Conservation (phyloP, 2,113 vertebrate genomes). For the Hepsetus odoe region DNA sequence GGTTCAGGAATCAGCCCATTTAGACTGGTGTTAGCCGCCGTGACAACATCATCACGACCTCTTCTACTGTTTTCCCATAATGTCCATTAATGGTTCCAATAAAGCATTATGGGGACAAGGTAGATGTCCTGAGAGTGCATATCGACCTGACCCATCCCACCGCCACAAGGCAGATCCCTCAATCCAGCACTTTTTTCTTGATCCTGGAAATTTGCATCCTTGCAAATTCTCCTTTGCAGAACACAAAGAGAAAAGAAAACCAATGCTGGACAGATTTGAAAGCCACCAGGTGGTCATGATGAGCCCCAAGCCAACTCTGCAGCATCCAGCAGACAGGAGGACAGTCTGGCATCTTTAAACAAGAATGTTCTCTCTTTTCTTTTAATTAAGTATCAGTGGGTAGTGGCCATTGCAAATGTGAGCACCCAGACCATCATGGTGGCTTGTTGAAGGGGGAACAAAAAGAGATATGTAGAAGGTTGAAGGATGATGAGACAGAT, state of each 20-base stretch:
- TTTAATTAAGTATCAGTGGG: background rate
- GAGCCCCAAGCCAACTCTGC: background rate
- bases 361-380: background rate
- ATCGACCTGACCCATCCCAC: no score
- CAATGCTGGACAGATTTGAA: background rate
- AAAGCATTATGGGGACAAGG: no score
- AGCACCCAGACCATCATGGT: background rate
- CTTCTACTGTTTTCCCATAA: no score
- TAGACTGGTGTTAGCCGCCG: no score
- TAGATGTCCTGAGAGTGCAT: no score
- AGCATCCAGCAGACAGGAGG: background rate
- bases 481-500: background rate
- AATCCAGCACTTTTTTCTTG: no score
- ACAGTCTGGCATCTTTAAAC: background rate
- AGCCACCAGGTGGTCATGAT: background rate
- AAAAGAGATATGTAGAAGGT: constrained; percentile 1
- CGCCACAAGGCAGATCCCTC: no score
- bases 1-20: no score
- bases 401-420: background rate
- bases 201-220: no score
- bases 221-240: no score
- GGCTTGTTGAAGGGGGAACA: background rate
- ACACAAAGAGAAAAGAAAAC: background rate
- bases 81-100: no score
- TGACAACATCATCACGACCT: no score